Evolutionary conservation across 2,797 vertebrate species (phyloP).

Genomic region (Halcyon badia): DNA sequence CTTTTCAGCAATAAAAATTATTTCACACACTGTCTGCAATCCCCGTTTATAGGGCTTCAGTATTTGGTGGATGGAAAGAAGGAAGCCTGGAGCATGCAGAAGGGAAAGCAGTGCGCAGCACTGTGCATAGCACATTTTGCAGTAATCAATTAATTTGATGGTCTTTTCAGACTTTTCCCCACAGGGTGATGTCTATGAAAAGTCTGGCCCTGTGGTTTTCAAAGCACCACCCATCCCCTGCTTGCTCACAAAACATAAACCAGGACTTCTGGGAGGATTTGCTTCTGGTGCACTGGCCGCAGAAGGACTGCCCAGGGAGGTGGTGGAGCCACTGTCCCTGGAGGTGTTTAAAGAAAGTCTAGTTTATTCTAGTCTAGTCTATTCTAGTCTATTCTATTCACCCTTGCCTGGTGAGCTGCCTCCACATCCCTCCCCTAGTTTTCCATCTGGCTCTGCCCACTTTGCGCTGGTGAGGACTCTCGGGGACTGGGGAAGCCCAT

Average conservation of each 20-base stretch:
- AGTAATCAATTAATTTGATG: background rate
- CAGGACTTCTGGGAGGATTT: background rate
- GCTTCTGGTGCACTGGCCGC: background rate
- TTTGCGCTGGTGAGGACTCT: background rate
- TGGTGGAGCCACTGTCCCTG: no score
- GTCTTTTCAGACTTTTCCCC: background rate
- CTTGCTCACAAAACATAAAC: background rate
- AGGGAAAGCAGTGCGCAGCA: background rate
- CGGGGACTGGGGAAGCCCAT: background rate
- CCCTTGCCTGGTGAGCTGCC: background rate
- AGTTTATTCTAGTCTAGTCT: no score
- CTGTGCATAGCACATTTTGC: background rate
- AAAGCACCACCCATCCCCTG: background rate
- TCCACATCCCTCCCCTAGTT: background rate
- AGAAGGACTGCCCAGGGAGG: background rate
- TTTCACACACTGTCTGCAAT: background rate
- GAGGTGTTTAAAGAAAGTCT: no score
- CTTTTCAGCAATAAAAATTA: conserved; percentile 33
- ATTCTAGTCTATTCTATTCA: no score
- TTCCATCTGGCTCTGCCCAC: background rate
- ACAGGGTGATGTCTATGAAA: background rate
- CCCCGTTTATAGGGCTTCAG: background rate
- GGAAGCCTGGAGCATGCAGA: conserved; percentile 6
- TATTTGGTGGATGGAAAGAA: background rate
- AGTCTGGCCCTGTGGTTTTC: background rate